Percentiles rank a stretch among this genome's conserved stretches.
phyloP scores from a whole-genome alignment of 2,888 invertebrate species.

The Eubasilissa splendida region DNA sequence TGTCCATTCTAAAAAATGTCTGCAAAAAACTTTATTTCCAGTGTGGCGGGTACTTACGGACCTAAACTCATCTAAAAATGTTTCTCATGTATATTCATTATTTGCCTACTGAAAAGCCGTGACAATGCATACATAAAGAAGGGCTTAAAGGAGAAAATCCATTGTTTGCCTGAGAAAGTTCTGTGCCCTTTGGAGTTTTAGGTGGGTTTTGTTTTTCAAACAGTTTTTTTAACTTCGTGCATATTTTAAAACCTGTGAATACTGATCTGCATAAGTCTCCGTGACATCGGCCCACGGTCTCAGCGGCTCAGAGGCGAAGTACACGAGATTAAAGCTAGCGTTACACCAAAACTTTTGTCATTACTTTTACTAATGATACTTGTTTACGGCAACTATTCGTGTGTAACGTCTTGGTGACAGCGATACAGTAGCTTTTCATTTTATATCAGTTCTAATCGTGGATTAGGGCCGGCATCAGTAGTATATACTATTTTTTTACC shows the following conservation, averaged over 20 bases:
- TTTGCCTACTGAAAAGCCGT: conserved; percentile 41
- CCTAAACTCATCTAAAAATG: conserved; percentile 30
- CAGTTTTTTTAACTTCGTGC: conserved; percentile 25
- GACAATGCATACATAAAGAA: conserved; percentile 43
- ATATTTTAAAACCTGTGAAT: conserved; percentile 28
- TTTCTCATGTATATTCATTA: conserved; percentile 53
- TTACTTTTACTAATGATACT: too few relatives aligned
- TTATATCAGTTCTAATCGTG: too few relatives aligned
- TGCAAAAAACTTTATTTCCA: too few relatives aligned
- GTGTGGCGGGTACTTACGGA: background rate
- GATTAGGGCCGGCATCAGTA: too few relatives aligned
- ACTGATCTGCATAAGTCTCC: conserved; percentile 11
- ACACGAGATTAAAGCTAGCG: too few relatives aligned
- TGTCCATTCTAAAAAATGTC: too few relatives aligned
- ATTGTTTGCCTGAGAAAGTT: conserved; percentile 25
- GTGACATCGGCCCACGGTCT: background rate
- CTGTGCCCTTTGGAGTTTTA: conserved; percentile 21
- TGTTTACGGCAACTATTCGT: too few relatives aligned
- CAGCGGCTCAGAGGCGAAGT: too few relatives aligned
- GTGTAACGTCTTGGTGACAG: too few relatives aligned
- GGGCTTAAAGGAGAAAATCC: conserved; percentile 31
- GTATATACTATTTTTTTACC: too few relatives aligned
- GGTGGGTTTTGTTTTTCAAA: conserved; percentile 28
- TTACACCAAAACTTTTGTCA: too few relatives aligned
- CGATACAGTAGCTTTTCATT: too few relatives aligned